Percentiles rank a stretch among this genome's conserved stretches.
Conservation (phyloP, 2,888 invertebrate species). For the Pachymerium ferrugineum region DNA sequence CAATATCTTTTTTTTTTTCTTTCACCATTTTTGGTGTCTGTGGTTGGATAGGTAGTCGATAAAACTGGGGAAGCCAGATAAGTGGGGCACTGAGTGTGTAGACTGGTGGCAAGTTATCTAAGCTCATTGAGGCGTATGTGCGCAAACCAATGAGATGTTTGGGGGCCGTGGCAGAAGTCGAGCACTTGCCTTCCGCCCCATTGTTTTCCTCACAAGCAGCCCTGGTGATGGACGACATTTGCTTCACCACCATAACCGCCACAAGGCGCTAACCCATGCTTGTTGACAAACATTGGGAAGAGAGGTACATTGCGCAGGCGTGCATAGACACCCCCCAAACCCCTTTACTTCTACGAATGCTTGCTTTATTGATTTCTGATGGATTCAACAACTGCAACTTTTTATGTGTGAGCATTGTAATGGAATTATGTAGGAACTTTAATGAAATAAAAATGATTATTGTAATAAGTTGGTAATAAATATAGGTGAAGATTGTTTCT, state of each 20-base stretch:
- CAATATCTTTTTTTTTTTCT: background rate
- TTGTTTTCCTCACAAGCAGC: background rate
- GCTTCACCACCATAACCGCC: background rate
- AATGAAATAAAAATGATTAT: too few species aligned
- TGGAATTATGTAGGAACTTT: too few species aligned
- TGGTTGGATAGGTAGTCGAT: background rate
- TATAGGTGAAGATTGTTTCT: too few species aligned
- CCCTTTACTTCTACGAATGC: background rate
- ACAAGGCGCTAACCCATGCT: background rate
- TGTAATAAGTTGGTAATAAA: too few species aligned
- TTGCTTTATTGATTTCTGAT: background rate
- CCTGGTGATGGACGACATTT: background rate
- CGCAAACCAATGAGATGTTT: constrained; percentile 8
- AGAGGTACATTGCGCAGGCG: background rate
- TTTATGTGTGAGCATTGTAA: too few species aligned
- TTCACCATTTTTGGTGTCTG: background rate
- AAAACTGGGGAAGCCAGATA: background rate
- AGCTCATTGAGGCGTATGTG: background rate
- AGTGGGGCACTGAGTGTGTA: background rate
- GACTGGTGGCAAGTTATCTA: background rate
- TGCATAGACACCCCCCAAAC: too few species aligned
- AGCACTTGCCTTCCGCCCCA: background rate
- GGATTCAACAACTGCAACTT: background rate
- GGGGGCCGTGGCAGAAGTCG: background rate
- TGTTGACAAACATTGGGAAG: background rate